Conservation (phyloP, 1,140 invertebrate genomes). For the Drosophila dunni region DNA sequence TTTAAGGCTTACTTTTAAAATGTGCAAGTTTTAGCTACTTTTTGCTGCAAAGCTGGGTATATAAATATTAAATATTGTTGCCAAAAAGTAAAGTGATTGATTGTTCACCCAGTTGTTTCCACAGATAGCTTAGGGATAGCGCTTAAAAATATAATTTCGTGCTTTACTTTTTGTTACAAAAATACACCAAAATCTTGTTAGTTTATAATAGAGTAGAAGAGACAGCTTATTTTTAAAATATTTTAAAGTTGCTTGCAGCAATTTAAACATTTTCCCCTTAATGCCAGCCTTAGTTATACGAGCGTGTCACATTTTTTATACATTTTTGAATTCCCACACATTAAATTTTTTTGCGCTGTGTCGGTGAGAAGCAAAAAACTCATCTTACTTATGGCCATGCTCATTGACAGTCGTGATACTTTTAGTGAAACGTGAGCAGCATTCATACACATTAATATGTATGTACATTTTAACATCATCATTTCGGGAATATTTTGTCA, state of each 20-base stretch:
- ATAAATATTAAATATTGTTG: too few relatives aligned
- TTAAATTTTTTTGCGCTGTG: constrained; percentile 36
- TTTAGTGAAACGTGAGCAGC: constrained; percentile 37
- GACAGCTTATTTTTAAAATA: not conserved
- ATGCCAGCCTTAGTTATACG: not conserved
- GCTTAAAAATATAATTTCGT: too few relatives aligned
- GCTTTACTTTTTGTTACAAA: too few relatives aligned
- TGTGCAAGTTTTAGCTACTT: too few relatives aligned
- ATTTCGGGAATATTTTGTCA: constrained; percentile 12
- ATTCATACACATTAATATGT: constrained; percentile 27
- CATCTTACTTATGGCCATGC: constrained; percentile 51
- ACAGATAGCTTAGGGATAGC: too few relatives aligned
- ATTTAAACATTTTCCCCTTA: constrained; percentile 15
- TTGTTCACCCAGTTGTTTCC: too few relatives aligned
- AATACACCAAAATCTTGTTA: too few relatives aligned
- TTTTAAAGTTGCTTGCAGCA: constrained; percentile 14
- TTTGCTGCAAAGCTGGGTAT: too few relatives aligned
- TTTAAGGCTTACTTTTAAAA: too few relatives aligned
- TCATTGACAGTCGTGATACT: constrained; percentile 43
- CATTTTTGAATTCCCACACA: constrained; percentile 15
- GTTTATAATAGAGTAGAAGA: not conserved
- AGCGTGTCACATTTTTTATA: constrained; percentile 26
- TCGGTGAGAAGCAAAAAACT: constrained; percentile 28
- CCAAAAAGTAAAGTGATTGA: too few relatives aligned
- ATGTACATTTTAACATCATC: constrained; percentile 11